Evolutionary conservation across 1,140 invertebrate species (phyloP).

Genomic region (Penaeus indicus): DNA sequence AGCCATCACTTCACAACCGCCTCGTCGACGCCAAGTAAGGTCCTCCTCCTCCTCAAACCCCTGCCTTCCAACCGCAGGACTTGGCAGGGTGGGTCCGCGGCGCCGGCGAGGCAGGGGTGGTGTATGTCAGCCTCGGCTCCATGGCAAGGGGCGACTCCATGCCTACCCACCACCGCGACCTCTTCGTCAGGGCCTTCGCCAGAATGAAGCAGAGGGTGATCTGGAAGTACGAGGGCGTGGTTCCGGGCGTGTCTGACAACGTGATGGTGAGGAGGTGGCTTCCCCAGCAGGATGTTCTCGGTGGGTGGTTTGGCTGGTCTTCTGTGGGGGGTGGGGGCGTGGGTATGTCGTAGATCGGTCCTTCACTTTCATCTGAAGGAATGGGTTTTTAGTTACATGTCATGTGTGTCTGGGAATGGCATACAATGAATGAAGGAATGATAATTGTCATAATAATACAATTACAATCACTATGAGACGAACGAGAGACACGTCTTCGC

Average conservation of each 20-base stretch:
- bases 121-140: slow-evolving; percentile 40
- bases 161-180: neutral
- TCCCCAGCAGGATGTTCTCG: slow-evolving; percentile 49
- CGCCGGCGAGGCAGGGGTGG: slow-evolving; percentile 31
- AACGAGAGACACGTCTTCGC: neutral
- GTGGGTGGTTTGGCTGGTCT: neutral
- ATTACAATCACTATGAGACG: too few species aligned
- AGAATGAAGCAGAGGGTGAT: neutral
- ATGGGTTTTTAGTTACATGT: too few species aligned
- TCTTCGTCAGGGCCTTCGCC: slow-evolving; percentile 1
- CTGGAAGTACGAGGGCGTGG: slow-evolving; percentile 32
- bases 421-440: too few species aligned
- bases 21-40: too few species aligned
- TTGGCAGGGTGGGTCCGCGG: slow-evolving; percentile 30
- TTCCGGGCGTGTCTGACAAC: slow-evolving; percentile 9
- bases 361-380: too few species aligned
- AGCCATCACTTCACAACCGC: too few species aligned
- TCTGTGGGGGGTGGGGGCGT: neutral
- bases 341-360: neutral
- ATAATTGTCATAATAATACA: neutral
- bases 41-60: too few species aligned
- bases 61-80: neutral
- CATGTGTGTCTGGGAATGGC: too few species aligned
- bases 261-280: slow-evolving; percentile 28
- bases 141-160: neutral